Percentiles rank a stretch among this genome's conserved stretches.
These are phyloP conservation scores for Globicephala melas DNA, from an alignment of 2,113 vertebrate genomes.

Conservation along the genomic window DNA sequence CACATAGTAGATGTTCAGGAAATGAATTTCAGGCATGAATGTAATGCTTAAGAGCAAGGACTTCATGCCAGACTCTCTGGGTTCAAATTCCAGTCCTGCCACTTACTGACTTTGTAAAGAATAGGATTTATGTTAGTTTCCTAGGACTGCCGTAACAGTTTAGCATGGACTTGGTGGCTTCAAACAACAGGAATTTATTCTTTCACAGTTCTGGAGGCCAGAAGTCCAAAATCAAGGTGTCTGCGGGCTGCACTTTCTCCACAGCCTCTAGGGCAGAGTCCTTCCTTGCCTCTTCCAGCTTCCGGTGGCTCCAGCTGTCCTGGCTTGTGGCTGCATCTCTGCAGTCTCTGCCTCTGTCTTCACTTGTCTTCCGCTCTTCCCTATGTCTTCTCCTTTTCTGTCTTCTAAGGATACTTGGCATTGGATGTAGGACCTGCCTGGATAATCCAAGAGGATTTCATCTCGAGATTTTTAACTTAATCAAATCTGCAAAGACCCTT, in stretches of 20 bases:
- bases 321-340: neutral
- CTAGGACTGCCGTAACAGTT: neutral
- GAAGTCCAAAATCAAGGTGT: neutral
- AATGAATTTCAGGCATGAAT: neutral
- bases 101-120: neutral
- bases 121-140: neutral
- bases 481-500: neutral
- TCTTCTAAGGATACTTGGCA: neutral
- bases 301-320: neutral
- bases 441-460: neutral
- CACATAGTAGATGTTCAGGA: neutral
- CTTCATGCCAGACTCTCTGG: neutral
- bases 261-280: neutral
- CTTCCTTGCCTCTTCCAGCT: neutral
- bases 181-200: neutral
- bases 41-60: neutral
- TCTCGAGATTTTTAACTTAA: neutral
- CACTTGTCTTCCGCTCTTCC: neutral
- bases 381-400: neutral
- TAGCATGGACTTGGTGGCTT: neutral
- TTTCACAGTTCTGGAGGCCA: neutral
- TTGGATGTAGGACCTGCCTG: neutral
- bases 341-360: neutral
- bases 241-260: neutral
- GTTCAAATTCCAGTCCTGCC: neutral